Percentiles rank a stretch among this genome's conserved stretches.
These are phyloP conservation scores for Dromius quadrimaculatus DNA, from an alignment of 2,888 invertebrate genomes.

Conservation along the genomic window DNA sequence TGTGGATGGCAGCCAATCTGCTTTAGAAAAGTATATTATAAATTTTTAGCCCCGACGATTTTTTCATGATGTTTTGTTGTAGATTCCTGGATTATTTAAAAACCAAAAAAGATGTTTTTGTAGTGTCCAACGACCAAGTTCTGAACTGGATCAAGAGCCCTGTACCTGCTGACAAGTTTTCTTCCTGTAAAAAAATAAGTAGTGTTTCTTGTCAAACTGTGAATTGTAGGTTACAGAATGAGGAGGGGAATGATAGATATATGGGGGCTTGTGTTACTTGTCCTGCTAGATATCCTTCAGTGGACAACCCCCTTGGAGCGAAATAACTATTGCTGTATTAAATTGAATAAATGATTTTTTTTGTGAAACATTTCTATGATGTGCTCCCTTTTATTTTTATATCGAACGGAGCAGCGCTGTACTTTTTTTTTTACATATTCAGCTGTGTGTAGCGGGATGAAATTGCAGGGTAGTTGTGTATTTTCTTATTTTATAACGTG, in stretches of 20 bases:
- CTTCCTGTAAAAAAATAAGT: slow-evolving; percentile 55
- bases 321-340: slow-evolving; percentile 33
- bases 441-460: slow-evolving; percentile 53
- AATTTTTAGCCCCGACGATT: neutral
- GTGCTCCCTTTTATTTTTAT: neutral
- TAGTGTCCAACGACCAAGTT: slow-evolving; percentile 65
- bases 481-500: slow-evolving; percentile 59
- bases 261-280: slow-evolving; percentile 66
- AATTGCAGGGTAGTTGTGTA: slow-evolving; percentile 58
- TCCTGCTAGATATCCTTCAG: slow-evolving; percentile 66
- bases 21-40: slow-evolving; percentile 54
- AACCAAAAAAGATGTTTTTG: slow-evolving; percentile 62
- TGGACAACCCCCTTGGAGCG: slow-evolving; percentile 65
- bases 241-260: slow-evolving; percentile 59
- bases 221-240: slow-evolving; percentile 58
- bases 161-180: slow-evolving; percentile 58
- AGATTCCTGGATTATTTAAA: slow-evolving; percentile 63
- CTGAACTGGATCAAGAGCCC: slow-evolving; percentile 66
- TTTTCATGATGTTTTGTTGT: slow-evolving; percentile 2
- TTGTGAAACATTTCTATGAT: neutral
- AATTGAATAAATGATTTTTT: neutral
- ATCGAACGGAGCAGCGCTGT: no score
- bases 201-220: slow-evolving; percentile 55
- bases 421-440: slow-evolving; percentile 54
- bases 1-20: slow-evolving; percentile 59